Evolutionary conservation across 2,888 invertebrate genomes (phyloP), one percentile per base, ranked within the genome.

Genomic region (Seira ritae): DNA sequence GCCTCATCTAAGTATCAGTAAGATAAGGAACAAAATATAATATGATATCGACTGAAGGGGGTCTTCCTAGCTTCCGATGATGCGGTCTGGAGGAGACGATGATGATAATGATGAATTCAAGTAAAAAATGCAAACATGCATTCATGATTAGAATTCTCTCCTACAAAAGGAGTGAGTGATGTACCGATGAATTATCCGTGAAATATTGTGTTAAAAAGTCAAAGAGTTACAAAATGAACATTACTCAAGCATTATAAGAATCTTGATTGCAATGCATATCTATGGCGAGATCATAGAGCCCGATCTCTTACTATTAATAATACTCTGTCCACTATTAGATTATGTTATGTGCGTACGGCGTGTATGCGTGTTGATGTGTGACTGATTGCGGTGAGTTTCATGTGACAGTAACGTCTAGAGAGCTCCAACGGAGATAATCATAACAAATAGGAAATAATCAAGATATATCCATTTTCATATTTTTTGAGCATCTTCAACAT

Each of bases 371-470:
- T 68, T 74, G 73, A 80, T 80, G 75, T 80, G 80, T 80, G 80
- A 80, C 80, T 75, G 80, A 80, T 80, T 70, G 73, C 70, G 70
- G 75, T 46, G 42, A 24, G 55, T 55, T 60, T 71, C 60, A 69
- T 69, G 37, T 69, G 69, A 69, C 69, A 69, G 37, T 24, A 37
- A 37, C 69, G 6, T 69, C 42, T 42, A 12, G 20, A 42, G 69
- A 20, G 17, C 76, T 68, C 76, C 76, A 23, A 72, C 76, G 20
- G 82, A 0, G 82, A 82, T 82, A 82, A 82, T 82, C 82, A 82
- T 82, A 82, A 82, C 82, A 82, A 82, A 82, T 82, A 67, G 76
- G 82, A 62, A 80, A 76, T 82, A 72, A 82, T 82, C 82, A 82
- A 82, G 76, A 82, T 81, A 69, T 75, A 68, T 75, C 76, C 69